Evolutionary conservation across 2,888 invertebrate species (phyloP), one percentile per base, ranked within the genome.

Genomic region (Fabriciana adippe): DNA sequence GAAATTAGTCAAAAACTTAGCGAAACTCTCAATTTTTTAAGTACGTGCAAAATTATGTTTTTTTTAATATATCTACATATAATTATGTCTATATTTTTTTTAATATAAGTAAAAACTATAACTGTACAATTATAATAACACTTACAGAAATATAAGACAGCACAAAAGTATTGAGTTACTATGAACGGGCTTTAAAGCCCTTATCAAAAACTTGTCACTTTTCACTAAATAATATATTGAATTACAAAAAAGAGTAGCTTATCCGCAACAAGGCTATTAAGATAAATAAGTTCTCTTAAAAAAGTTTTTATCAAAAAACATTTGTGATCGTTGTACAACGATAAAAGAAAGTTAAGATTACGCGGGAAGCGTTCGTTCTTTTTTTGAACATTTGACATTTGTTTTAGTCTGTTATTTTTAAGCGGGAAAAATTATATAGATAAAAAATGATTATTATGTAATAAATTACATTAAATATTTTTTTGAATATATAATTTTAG

Each of bases 181-280:
- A 61, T 41, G 50, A 26, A 55, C 16, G 41, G n/a, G 45, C 31
- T 50, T 51, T 62, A 18, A 18, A 57, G 21, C 16, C 35, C 41
- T 66, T 69, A 71, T 66, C 68, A 64, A 48, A 48, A 66, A 61
- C 55, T 66, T 63, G 59, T 66, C 60, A 66, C 60, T 69, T 64
- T 54, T 62, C 59, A 64, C 70, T 53, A 50, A 62, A 63, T 59
- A 61, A 56, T 63, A 55, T 41, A 61, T 55, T 16, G 15, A 60
- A 55, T 66, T 59, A 77, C 80, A 81, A 80, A 81, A 73, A 75
- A 76, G 47, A 76, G 85, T 81, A 84, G 83, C 86, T 87, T 88
- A 88, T 88, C 88, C 83, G 57, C 71, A 71, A 82, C 76, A 79
- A 74, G 74, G 73, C 79, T 79, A 85, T 88, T 87, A 83, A 82